Evolutionary conservation across 2,888 invertebrate genomes (phyloP).

Genomic region (Lithodes maja): DNA sequence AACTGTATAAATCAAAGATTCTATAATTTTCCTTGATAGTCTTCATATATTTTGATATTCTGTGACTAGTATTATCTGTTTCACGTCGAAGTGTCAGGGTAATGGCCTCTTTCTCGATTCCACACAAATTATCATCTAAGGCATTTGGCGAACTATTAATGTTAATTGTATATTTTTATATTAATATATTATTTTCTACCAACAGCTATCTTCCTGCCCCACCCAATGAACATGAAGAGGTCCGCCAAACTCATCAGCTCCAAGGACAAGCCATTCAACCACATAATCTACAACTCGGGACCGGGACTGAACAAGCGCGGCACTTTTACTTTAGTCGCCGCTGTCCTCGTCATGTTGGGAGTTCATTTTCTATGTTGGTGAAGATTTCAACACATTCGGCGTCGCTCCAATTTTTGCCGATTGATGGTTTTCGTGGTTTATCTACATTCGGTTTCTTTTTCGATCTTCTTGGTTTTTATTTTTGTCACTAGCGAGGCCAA

Average conservation of each 20-base stretch:
- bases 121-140: no score
- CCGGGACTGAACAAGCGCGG: not conserved
- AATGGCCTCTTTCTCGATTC: no score
- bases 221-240: slow-evolving; percentile 20
- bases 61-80: no score
- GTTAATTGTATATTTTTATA: not conserved
- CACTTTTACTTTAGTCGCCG: slow-evolving; percentile 40
- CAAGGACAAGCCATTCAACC: slow-evolving; percentile 58
- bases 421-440: slow-evolving; percentile 20
- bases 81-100: no score
- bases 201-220: slow-evolving; percentile 43
- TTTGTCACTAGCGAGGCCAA: slow-evolving; percentile 9
- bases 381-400: slow-evolving; percentile 30
- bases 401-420: slow-evolving; percentile 23
- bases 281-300: slow-evolving; percentile 37
- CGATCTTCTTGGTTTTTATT: slow-evolving; percentile 30
- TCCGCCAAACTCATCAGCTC: slow-evolving; percentile 23
- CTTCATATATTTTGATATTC: no score
- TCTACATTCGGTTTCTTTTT: slow-evolving; percentile 12
- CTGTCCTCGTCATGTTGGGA: slow-evolving; percentile 23
- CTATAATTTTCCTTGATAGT: no score
- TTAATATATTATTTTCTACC: not conserved
- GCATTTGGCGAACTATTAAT: no score
- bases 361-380: slow-evolving; percentile 53
- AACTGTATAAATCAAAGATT: no score